Evolutionary conservation across 1,140 invertebrate genomes (phyloP).

Genomic region (Drosophila equinoxialis): DNA sequence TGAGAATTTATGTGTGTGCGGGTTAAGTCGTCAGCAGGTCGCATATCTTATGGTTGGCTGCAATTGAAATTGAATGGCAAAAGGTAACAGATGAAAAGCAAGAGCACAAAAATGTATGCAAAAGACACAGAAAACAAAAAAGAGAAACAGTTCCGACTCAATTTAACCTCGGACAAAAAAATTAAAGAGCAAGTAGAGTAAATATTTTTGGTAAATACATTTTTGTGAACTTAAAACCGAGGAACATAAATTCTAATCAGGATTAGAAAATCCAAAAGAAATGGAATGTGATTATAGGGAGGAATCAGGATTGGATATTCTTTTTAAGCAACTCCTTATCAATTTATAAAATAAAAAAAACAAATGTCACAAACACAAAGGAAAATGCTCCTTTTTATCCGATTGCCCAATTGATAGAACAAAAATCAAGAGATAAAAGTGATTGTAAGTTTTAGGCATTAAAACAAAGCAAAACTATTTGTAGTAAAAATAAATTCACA

Average conservation of each 20-base stretch:
- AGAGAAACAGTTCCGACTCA: not conserved
- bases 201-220: not conserved
- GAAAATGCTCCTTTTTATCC: too few relatives aligned
- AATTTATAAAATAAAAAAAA: not conserved
- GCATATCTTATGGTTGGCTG: constrained; percentile 20
- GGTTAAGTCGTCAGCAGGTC: constrained; percentile 61
- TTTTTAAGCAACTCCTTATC: not conserved
- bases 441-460: too few relatives aligned
- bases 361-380: too few relatives aligned
- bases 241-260: not conserved
- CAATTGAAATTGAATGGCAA: constrained; percentile 19
- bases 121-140: not conserved
- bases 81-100: constrained; percentile 15
- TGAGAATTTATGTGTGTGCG: constrained; percentile 57
- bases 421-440: not conserved
- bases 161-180: not conserved
- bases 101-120: constrained; percentile 1
- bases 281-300: not conserved
- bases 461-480: too few relatives aligned
- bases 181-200: not conserved
- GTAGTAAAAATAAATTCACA: too few relatives aligned
- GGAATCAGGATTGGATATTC: not conserved
- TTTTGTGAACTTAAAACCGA: not conserved
- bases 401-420: not conserved
- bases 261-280: not conserved